phyloP scores from a whole-genome alignment of 2,797 vertebrate genomes.

The Notoglanidium macrostoma region DNA sequence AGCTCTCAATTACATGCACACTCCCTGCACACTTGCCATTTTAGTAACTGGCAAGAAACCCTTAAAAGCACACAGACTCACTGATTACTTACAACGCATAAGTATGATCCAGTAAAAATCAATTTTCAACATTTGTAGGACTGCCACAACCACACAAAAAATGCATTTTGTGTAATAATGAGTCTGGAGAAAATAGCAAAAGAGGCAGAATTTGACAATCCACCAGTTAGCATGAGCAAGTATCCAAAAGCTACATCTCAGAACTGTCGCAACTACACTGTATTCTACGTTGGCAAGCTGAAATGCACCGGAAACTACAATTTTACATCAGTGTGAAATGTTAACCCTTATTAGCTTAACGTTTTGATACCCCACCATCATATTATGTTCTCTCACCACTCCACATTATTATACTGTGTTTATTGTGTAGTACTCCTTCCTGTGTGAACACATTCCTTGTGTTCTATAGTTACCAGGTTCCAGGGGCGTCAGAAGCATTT shows the following conservation, averaged over 20 bases:
- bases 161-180: not conserved
- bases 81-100: not conserved
- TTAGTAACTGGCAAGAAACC: not conserved
- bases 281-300: not conserved
- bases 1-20: not conserved
- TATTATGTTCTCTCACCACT: not conserved
- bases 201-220: not conserved
- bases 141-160: not conserved
- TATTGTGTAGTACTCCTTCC: not conserved
- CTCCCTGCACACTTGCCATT: not conserved
- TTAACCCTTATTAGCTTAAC: not conserved
- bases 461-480: not conserved
- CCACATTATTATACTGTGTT: not conserved
- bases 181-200: not conserved
- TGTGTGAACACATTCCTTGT: not conserved
- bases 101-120: not conserved
- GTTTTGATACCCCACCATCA: not conserved
- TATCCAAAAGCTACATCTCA: not conserved
- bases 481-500: too few species aligned
- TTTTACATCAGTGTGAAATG: not conserved
- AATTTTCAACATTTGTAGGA: not conserved
- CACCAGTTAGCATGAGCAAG: not conserved
- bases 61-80: not conserved
- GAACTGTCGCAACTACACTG: not conserved
- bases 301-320: not conserved